Percentiles rank a stretch among this genome's conserved stretches.
phyloP scores from a whole-genome alignment of 2,113 vertebrate species.

The Colinus virginianus region DNA sequence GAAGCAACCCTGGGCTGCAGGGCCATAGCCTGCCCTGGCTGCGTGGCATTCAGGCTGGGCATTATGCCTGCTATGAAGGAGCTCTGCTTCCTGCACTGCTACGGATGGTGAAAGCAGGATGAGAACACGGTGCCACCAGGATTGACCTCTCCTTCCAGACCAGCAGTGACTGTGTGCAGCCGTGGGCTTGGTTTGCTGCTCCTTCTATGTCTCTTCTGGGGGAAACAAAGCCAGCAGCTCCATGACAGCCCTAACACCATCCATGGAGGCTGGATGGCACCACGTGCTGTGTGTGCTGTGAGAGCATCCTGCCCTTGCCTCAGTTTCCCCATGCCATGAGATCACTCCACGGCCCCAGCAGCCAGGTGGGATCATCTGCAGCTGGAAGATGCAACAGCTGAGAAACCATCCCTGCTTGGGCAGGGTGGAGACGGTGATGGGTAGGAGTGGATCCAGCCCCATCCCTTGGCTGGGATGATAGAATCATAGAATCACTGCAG shows the following conservation, averaged over 20 bases:
- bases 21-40: background rate
- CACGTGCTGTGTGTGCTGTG: rapidly evolving
- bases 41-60: background rate
- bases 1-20: background rate
- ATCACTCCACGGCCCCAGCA: background rate
- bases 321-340: background rate
- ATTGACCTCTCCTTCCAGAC: background rate
- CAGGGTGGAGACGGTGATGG: background rate
- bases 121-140: rapidly evolving
- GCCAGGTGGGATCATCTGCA: background rate
- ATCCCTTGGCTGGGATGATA: background rate
- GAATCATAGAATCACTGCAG: background rate
- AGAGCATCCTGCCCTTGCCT: background rate
- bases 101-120: rapidly evolving
- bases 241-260: background rate
- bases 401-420: background rate
- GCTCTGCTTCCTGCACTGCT: background rate
- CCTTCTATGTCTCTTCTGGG: background rate
- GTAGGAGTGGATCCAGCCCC: rapidly evolving
- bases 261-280: rapidly evolving
- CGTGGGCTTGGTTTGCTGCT: background rate
- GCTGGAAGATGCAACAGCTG: background rate
- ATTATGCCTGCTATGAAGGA: background rate
- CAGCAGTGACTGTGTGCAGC: background rate
- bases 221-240: background rate